Evolutionary conservation across 2,888 invertebrate genomes (phyloP).

Genomic region (Dynastes grantii): DNA sequence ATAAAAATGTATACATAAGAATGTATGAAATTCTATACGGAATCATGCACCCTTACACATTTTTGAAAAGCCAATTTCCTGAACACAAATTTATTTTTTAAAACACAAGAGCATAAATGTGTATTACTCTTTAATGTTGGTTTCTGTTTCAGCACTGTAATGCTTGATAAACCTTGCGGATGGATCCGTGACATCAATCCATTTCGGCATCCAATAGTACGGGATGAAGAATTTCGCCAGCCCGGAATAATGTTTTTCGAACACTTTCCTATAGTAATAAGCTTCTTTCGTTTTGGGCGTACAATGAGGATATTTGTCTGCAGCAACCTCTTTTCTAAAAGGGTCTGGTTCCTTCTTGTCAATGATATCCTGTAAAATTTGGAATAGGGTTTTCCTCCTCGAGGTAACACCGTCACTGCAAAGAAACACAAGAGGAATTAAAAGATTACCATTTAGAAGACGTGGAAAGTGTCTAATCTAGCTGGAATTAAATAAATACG

Average conservation of each 20-base stretch:
- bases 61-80: too few relatives aligned
- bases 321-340: slow-evolving; percentile 73
- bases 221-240: slow-evolving; percentile 77
- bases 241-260: slow-evolving; percentile 78
- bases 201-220: slow-evolving; percentile 87
- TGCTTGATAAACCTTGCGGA: slow-evolving; percentile 84
- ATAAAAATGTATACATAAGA: too few relatives aligned
- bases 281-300: slow-evolving; percentile 86
- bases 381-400: slow-evolving; percentile 81
- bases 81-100: neutral
- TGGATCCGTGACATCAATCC: slow-evolving; percentile 82
- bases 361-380: slow-evolving; percentile 80
- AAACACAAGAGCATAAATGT: neutral
- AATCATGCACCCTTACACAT: too few relatives aligned
- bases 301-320: slow-evolving; percentile 77
- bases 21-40: too few relatives aligned
- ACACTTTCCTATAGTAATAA: slow-evolving; percentile 81
- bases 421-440: too few relatives aligned
- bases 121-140: slow-evolving; percentile 15
- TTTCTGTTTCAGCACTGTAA: slow-evolving; percentile 73
- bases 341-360: slow-evolving; percentile 76
- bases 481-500: too few relatives aligned
- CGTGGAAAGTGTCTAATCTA: too few relatives aligned
- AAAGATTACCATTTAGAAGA: too few relatives aligned
- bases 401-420: slow-evolving; percentile 84